Conservation (phyloP, 2,113 vertebrate species). For the Pelvicachromis taeniatus region DNA sequence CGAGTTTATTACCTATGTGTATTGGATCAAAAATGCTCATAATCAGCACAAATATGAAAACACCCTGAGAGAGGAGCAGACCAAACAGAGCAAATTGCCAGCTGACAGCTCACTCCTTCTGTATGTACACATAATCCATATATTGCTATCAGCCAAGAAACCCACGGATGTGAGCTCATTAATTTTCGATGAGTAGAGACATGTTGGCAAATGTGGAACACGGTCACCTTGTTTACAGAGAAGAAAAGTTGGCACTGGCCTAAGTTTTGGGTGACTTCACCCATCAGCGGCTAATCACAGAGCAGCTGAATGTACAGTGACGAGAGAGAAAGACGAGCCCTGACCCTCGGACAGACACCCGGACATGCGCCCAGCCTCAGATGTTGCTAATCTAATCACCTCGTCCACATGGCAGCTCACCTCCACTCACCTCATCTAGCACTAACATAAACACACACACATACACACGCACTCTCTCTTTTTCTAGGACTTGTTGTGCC, state of each 20-base stretch:
- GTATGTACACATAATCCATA: not conserved
- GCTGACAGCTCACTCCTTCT: not conserved
- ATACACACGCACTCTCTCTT: not conserved
- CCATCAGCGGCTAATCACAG: constrained; percentile 39
- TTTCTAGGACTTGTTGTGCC: constrained; percentile 20
- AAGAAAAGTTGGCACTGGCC: constrained; percentile 29
- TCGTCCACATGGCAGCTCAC: constrained; percentile 50
- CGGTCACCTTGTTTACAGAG: constrained; percentile 60
- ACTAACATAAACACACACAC: not conserved
- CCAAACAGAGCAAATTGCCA: not conserved
- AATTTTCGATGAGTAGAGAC: constrained; percentile 12
- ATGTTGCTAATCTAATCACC: constrained; percentile 54
- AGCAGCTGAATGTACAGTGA: constrained; percentile 24
- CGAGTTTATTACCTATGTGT: not conserved
- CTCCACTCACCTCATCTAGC: constrained; percentile 9
- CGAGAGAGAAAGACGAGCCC: constrained; percentile 32
- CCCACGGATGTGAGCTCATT: constrained; percentile 28
- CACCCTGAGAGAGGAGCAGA: not conserved
- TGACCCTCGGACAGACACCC: constrained; percentile 35
- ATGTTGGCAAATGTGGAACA: constrained; percentile 40
- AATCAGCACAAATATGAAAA: not conserved
- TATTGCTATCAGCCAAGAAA: not conserved
- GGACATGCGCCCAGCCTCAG: constrained; percentile 30
- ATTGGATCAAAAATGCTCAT: not conserved
- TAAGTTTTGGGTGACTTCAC: constrained; percentile 43